Percentiles rank a stretch among this genome's conserved stretches.
phyloP scores from a whole-genome alignment of 2,113 vertebrate genomes.

The Apteryx owenii region DNA sequence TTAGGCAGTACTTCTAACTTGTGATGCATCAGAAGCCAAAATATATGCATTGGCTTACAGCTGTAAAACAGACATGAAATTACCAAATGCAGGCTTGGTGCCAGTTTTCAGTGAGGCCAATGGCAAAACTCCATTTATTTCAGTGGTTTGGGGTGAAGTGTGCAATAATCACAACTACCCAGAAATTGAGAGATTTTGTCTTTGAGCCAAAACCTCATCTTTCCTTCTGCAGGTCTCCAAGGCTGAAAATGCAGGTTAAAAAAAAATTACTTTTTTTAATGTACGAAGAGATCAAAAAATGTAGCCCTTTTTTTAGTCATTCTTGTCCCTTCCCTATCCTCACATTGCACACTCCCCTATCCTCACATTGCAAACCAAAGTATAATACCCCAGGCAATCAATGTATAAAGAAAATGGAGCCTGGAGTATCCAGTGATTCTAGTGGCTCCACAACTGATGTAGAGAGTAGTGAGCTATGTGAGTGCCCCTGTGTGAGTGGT shows the following conservation, averaged over 20 bases:
- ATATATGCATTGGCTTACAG: constrained; percentile 24
- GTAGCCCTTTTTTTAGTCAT: neutral
- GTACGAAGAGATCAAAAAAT: neutral
- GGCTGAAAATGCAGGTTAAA: neutral
- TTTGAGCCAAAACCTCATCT: neutral
- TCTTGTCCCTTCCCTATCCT: neutral
- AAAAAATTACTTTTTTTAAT: neutral
- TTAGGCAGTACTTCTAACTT: constrained; percentile 34
- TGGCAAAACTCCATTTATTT: constrained; percentile 39
- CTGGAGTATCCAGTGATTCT: neutral
- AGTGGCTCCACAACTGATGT: neutral
- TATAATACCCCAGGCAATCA: neutral
- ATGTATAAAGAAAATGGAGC: neutral
- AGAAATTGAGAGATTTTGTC: neutral
- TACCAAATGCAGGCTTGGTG: constrained; percentile 1
- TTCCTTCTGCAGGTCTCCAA: neutral
- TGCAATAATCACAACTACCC: neutral
- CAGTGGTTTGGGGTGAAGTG: neutral
- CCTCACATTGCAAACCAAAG: neutral
- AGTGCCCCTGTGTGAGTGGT: neutral
- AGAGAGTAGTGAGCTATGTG: neutral
- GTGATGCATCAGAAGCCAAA: constrained; percentile 10
- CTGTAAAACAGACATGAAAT: constrained; percentile 44
- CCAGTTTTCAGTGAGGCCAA: constrained; percentile 28
- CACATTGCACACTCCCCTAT: neutral